phyloP scores from a whole-genome alignment of 2,888 invertebrate genomes.

The Onthophagus sagittarius region DNA sequence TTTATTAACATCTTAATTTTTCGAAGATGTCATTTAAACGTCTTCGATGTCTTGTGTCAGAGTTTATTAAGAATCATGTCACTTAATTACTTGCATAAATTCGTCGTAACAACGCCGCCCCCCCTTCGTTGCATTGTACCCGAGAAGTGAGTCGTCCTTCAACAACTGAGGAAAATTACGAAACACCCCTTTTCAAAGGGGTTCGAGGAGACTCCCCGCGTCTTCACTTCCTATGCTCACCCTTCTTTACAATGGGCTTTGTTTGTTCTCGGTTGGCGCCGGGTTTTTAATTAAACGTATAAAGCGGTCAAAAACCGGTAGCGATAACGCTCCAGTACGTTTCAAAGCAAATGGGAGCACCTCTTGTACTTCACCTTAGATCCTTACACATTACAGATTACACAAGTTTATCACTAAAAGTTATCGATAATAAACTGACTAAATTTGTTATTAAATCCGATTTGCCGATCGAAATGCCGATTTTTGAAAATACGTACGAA shows the following conservation, averaged over 20 bases:
- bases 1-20: too few species aligned
- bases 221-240: neutral
- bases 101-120: neutral
- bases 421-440: neutral
- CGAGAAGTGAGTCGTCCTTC: neutral
- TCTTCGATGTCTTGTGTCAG: too few species aligned
- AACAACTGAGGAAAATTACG: neutral
- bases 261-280: neutral
- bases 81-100: slow-evolving; percentile 5
- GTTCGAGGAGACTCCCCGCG: neutral
- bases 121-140: neutral
- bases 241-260: slow-evolving; percentile 1
- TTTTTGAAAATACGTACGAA: too few species aligned
- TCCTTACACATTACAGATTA: neutral
- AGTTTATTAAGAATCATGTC: neutral
- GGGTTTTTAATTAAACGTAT: slow-evolving; percentile 12
- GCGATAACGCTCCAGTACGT: neutral
- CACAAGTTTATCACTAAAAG: neutral
- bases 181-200: neutral
- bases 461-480: too few species aligned
- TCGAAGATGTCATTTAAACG: too few species aligned
- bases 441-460: too few species aligned
- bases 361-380: neutral
- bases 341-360: slow-evolving; percentile 1
- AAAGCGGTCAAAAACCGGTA: slow-evolving; percentile 2